phyloP scores from a whole-genome alignment of 1,140 invertebrate genomes.

The Cyclargus thomasi region DNA sequence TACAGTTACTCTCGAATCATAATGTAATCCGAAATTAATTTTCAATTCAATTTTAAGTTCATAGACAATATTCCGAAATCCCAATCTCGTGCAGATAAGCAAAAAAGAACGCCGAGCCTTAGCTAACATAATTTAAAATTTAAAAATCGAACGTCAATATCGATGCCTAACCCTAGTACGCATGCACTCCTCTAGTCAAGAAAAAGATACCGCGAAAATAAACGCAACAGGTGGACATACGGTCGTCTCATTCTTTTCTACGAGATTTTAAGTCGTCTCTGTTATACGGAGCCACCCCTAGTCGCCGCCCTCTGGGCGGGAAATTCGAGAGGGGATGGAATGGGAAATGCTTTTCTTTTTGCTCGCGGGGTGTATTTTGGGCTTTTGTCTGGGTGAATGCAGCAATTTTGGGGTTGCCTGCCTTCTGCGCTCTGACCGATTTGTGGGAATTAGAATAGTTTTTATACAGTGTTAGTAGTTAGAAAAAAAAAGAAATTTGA shows the following conservation, averaged over 20 bases:
- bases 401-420: slow-evolving; percentile 72
- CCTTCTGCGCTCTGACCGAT: slow-evolving; percentile 32
- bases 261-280: slow-evolving; percentile 56
- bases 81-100: not conserved
- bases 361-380: slow-evolving; percentile 62
- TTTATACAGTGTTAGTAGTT: not conserved
- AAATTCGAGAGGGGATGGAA: slow-evolving; percentile 68
- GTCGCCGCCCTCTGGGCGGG: slow-evolving; percentile 65
- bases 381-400: slow-evolving; percentile 73
- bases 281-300: slow-evolving; percentile 66
- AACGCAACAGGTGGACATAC: slow-evolving; percentile 71
- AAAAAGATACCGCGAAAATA: slow-evolving; percentile 68
- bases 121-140: slow-evolving; percentile 17
- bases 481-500: too few species aligned
- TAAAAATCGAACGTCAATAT: slow-evolving; percentile 61
- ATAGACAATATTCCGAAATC: not conserved
- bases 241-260: slow-evolving; percentile 72
- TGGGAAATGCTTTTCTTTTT: slow-evolving; percentile 71
- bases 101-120: not conserved
- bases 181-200: slow-evolving; percentile 64
- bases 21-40: not conserved
- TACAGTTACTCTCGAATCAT: not conserved
- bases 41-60: not conserved
- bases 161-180: slow-evolving; percentile 59
- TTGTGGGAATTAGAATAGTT: not conserved